These are phyloP conservation scores for Drosophila phalerata DNA, from an alignment of 2,888 invertebrate species.

Conservation along the genomic window DNA sequence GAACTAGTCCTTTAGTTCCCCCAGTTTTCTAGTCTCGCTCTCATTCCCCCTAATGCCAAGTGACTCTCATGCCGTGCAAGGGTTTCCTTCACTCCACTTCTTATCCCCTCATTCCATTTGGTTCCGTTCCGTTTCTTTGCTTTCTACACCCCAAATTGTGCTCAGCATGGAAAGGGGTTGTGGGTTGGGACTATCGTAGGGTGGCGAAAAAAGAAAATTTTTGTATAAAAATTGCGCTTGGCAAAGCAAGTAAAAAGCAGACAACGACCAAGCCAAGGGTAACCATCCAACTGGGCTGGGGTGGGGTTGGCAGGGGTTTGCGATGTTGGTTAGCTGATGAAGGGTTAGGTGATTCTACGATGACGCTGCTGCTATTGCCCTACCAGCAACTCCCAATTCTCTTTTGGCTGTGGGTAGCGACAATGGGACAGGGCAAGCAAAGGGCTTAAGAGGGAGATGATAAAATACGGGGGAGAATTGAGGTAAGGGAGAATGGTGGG, in stretches of 20 bases:
- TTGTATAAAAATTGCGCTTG: conserved; percentile 81
- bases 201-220: conserved; percentile 69
- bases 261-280: conserved; percentile 62
- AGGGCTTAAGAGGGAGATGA: conserved; percentile 21
- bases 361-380: conserved; percentile 15
- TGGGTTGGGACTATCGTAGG: conserved; percentile 11
- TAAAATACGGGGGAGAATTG: conserved; percentile 24
- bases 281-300: conserved; percentile 36
- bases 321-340: conserved; percentile 48
- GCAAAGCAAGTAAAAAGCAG: conserved; percentile 71
- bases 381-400: conserved; percentile 59
- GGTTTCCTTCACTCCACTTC: conserved; percentile 11
- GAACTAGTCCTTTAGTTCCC: conserved; percentile 72
- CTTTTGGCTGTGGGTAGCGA: conserved; percentile 49
- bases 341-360: conserved; percentile 58
- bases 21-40: conserved; percentile 23
- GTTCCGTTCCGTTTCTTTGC: conserved; percentile 22
- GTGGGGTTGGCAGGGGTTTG: conserved; percentile 2
- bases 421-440: conserved; percentile 50
- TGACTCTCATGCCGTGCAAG: conserved; percentile 50
- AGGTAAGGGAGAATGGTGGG: conserved; percentile 14
- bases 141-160: conserved; percentile 66
- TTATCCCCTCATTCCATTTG: neutral
- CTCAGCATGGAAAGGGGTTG: conserved; percentile 24
- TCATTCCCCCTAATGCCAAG: conserved; percentile 53